Percentiles rank a stretch among this genome's conserved stretches.
Conservation (phyloP, 2,113 vertebrate species). For the Cathartes aura region DNA sequence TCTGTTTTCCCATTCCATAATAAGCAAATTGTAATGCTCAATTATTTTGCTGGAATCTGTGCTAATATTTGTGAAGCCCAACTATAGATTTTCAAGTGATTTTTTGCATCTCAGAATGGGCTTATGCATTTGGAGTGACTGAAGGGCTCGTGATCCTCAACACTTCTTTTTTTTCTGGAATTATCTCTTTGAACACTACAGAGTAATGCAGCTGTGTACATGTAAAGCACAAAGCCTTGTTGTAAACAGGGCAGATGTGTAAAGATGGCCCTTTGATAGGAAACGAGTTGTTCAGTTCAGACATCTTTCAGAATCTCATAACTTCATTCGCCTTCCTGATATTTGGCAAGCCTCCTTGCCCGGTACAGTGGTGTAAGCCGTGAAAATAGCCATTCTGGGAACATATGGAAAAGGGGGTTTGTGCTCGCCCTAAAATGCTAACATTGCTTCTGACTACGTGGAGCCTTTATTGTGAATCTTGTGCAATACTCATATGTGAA, state of each 20-base stretch:
- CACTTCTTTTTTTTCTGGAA: not conserved
- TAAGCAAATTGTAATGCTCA: not conserved
- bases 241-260: not conserved
- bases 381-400: not conserved
- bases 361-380: rapidly evolving
- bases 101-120: not conserved
- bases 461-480: not conserved
- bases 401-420: not conserved
- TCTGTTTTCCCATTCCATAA: not conserved
- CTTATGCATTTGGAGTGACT: not conserved
- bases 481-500: not conserved
- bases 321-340: not conserved
- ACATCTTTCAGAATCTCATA: not conserved
- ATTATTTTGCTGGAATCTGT: not conserved
- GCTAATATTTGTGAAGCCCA: not conserved
- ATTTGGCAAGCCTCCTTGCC: not conserved
- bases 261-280: not conserved
- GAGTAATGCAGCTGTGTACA: not conserved
- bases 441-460: not conserved
- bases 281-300: not conserved
- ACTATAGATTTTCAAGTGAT: not conserved
- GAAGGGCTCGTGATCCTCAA: not conserved
- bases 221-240: not conserved
- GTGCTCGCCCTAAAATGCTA: not conserved
- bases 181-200: not conserved